Base-by-base conservation (phyloP, 2,797 vertebrate genomes). In the Sebastes elongatus region DNA sequence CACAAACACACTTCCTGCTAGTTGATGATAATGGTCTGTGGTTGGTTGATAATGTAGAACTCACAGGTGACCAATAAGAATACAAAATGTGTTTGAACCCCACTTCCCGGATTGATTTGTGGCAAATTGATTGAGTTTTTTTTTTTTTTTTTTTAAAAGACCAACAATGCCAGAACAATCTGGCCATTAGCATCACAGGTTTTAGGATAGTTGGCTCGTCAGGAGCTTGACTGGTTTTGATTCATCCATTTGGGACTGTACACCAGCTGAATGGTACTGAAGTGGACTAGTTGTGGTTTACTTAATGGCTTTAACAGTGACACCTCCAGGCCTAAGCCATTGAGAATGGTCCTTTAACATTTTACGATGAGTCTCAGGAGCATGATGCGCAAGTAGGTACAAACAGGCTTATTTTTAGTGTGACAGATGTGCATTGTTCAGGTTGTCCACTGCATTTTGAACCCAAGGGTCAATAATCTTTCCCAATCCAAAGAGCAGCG, bases 1-100 rank as follows among this genome's bases (percentile, higher is more conserved):
- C 82, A 81, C 89, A 81, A 49, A 75, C 76, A 66, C 46, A 79
- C 77, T 89, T 89, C 82, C 85, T 83, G 70, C 16, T 68, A 7
- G 20, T 70, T 72, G 53, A n/a, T 18, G 68, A 23, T 81, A 73
- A 90, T 30, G 66, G 74, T 46, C 25, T 60, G 74, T 76, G 86
- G 82, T 85, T 61, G n/a, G 55, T 20, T 38, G 33, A 61, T 60
- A 42, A 72, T 64, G 61, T 46, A 42, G 10, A 81, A 79, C 23
- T 85, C 83, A 78, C 78, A 52, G 8, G 72, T 80, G 76, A 80
- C 85, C 81, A 84, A 59, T 77, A 57, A 55, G 7, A 83, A 61
- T 55, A 59, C 9, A 59, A 86, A 56, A 81, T 23, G 11, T 18
- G 42, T 76, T 71, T 70, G 25, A 66, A 64, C 66, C 61, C 70